A percentile compares a stretch with the other conserved stretches of the same genome.
phyloP scores from a whole-genome alignment of 2,888 invertebrate genomes.

The Mongoloraphidia duomilia region DNA sequence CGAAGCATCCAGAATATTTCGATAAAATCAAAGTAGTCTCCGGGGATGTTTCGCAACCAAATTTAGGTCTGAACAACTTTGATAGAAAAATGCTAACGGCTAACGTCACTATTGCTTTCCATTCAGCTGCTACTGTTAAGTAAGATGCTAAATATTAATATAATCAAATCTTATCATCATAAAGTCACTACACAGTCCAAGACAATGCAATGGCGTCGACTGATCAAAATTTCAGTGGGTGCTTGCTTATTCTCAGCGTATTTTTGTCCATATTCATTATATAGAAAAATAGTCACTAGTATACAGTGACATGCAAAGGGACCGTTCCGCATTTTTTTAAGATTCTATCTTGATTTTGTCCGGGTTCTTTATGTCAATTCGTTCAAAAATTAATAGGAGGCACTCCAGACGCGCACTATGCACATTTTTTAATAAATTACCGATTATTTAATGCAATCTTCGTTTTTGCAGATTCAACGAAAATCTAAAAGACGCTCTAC shows the following conservation, averaged over 20 bases:
- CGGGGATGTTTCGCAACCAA: conserved; percentile 61
- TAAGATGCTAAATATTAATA: conserved; percentile 13
- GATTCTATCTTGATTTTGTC: too few relatives aligned
- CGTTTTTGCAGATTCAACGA: conserved; percentile 57
- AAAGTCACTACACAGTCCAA: too few relatives aligned
- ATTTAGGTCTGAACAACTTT: conserved; percentile 51
- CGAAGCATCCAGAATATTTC: conserved; percentile 46
- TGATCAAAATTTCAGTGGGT: too few relatives aligned
- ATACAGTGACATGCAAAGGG: neutral
- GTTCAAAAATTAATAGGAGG: too few relatives aligned
- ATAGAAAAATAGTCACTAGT: neutral
- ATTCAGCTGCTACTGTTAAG: conserved; percentile 89
- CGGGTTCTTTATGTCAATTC: too few relatives aligned
- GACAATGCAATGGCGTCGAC: too few relatives aligned
- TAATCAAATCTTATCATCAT: too few relatives aligned
- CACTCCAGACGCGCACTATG: neutral
- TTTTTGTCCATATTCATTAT: neutral
- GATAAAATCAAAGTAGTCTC: conserved; percentile 53
- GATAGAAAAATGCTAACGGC: conserved; percentile 46
- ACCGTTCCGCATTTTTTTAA: too few relatives aligned
- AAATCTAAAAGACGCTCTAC: conserved; percentile 70
- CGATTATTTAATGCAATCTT: neutral
- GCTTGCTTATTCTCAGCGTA: too few relatives aligned
- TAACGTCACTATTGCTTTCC: conserved; percentile 75
- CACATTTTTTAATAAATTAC: neutral